These are phyloP conservation scores for Lordiphosa clarofinis DNA, from an alignment of 1,140 invertebrate species.

Conservation along the genomic window DNA sequence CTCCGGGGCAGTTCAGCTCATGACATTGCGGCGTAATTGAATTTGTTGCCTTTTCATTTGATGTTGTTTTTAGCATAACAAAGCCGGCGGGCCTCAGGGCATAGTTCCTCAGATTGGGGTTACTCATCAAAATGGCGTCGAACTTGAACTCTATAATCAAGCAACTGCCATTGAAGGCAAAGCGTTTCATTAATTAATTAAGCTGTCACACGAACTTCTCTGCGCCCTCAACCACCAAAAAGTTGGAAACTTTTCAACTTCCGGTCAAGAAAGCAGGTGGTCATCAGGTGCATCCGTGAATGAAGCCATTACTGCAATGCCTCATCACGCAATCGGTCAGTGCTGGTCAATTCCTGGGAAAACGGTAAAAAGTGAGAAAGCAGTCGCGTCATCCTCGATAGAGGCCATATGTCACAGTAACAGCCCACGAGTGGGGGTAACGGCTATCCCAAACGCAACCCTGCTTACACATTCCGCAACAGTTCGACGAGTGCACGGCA, in stretches of 20 bases:
- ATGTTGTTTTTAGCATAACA: conserved; percentile 61
- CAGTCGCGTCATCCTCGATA: conserved; percentile 58
- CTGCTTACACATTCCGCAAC: conserved; percentile 59
- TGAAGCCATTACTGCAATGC: conserved; percentile 55
- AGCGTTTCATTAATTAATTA: conserved; percentile 56
- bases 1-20: conserved; percentile 34
- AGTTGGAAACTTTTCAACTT: conserved; percentile 78
- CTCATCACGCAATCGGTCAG: conserved; percentile 47
- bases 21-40: conserved; percentile 61
- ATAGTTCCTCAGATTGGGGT: conserved; percentile 43
- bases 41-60: conserved; percentile 68
- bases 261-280: conserved; percentile 75
- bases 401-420: conserved; percentile 78
- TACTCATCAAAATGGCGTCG: conserved; percentile 52
- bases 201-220: conserved; percentile 53
- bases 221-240: conserved; percentile 34
- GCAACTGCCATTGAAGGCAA: conserved; percentile 29
- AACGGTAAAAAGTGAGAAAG: conserved; percentile 63
- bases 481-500: conserved; percentile 52
- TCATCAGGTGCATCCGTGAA: conserved; percentile 72
- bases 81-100: conserved; percentile 45
- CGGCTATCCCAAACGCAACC: conserved; percentile 28
- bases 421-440: conserved; percentile 16
- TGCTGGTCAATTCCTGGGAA: conserved; percentile 36
- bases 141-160: conserved; percentile 25